Evolutionary conservation across 2,113 vertebrate genomes (phyloP), one percentile per base, ranked within the genome.

Genomic region (Ascaphus truei): DNA sequence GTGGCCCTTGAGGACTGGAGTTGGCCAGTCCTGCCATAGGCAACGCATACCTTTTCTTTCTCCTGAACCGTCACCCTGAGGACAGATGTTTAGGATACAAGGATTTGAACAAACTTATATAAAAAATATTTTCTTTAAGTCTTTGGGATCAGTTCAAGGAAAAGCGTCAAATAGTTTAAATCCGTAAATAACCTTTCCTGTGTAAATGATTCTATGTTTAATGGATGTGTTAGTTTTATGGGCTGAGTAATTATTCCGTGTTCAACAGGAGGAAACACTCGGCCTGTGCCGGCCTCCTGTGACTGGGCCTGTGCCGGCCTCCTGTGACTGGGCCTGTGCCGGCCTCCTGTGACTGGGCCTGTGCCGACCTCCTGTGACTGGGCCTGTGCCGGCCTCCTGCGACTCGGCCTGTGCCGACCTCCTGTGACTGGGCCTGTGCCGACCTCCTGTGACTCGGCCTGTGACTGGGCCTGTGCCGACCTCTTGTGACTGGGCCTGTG

Each of bases 221-320:
- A 30, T 65, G 34, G 43, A 62, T 7, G 27, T 68, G 52, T 68
- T 68, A 47, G 37, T 59, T 36, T 59, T 59, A 68, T 68, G 55
- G 53, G 31, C n/a, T 39, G 30, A 43, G 41, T 37, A 68, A 68
- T 68, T 68, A 58, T 25, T 68, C 41, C 22, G 48, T 58, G 65
- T 45, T 58, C 16, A 68, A 58, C 52, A 58, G 65, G 29, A 55
- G 43, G 29, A 68, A 58, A 68, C 50, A 41, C 36, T 59, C 23
- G 30, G 23, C 10, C 12, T 23, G 2, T 20, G 43, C n/a, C 33
- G 50, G 26, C 9, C 65, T 48, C n/a, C 53, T 48, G 31, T 18
- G 27, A 50, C 29, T 9, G 41, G 43, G 41, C 55, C 55, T 23
- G 2, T 20, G 43, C n/a, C 33, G 50, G 26, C 9, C 65, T 48